Evolutionary conservation across 2,888 invertebrate genomes (phyloP).

Genomic region (Baronia brevicornis): DNA sequence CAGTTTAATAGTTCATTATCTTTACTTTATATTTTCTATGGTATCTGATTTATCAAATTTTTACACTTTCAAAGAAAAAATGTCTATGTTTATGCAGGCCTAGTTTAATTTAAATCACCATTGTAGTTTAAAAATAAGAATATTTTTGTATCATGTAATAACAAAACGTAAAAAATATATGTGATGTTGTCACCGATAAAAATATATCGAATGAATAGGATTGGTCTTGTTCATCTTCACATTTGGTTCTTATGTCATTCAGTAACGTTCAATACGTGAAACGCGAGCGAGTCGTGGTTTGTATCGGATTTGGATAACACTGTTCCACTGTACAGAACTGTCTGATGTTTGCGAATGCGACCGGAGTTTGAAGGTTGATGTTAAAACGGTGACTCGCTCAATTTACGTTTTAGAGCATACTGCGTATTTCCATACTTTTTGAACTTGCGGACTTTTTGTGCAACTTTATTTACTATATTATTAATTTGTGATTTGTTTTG

Average conservation of each 20-base stretch:
- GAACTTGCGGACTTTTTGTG: conserved; percentile 4
- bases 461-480: conserved; percentile 1
- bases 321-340: too few species aligned
- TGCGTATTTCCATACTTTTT: conserved; percentile 9
- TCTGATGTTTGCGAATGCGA: too few species aligned
- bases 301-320: too few species aligned
- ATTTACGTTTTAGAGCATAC: conserved; percentile 13
- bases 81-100: too few species aligned
- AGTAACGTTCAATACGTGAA: conserved; percentile 17
- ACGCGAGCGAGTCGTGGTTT: too few species aligned
- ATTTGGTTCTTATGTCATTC: conserved; percentile 26
- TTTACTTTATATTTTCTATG: too few species aligned
- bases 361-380: conserved; percentile 24
- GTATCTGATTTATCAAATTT: too few species aligned
- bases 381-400: conserved; percentile 18
- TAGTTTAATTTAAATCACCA: too few species aligned
- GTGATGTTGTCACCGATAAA: conserved; percentile 58
- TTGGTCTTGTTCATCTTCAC: conserved; percentile 19
- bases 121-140: too few species aligned
- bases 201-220: conserved; percentile 35
- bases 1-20: too few species aligned
- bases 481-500: conserved; percentile 8
- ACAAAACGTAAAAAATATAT: conserved; percentile 37
- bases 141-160: conserved; percentile 29
- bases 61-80: too few species aligned